A percentile compares a stretch with the other conserved stretches of the same genome.
These are phyloP conservation scores for Gopherus flavomarginatus DNA, from an alignment of 2,113 vertebrate species.

Conservation along the genomic window DNA sequence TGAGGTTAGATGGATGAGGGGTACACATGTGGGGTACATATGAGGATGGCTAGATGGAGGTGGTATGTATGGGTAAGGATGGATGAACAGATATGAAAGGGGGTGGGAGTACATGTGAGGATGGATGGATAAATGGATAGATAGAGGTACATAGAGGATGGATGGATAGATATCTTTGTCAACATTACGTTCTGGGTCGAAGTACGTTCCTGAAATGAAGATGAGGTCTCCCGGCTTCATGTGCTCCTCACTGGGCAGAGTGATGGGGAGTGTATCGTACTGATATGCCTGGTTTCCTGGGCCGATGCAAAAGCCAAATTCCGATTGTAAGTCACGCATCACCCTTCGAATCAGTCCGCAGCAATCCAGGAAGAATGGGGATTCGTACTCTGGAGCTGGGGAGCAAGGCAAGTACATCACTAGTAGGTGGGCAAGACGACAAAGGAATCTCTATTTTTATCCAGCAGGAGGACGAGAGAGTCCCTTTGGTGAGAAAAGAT, in stretches of 20 bases:
- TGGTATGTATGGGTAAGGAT: background rate
- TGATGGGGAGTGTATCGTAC: slow-evolving; percentile 34
- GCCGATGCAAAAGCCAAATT: slow-evolving; percentile 29
- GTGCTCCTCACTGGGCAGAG: background rate
- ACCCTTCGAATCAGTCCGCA: slow-evolving; percentile 27
- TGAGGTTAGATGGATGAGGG: background rate
- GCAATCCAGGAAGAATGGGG: slow-evolving; percentile 34
- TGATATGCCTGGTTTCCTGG: slow-evolving; percentile 33
- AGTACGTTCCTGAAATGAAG: slow-evolving; percentile 38
- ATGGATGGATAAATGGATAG: background rate
- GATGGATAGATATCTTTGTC: background rate
- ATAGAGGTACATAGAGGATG: background rate
- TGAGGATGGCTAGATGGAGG: background rate
- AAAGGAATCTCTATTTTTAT: background rate
- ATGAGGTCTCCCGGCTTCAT: slow-evolving; percentile 41
- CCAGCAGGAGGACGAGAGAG: background rate
- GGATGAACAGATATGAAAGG: background rate
- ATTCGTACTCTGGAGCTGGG: slow-evolving; percentile 8
- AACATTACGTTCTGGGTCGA: background rate
- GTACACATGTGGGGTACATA: background rate
- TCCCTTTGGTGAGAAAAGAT: background rate
- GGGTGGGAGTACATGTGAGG: background rate
- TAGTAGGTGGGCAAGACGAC: background rate
- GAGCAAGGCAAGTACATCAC: background rate
- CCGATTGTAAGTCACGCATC: background rate